Evolutionary conservation across 2,888 invertebrate species (phyloP).

Genomic region (Antitype chi): DNA sequence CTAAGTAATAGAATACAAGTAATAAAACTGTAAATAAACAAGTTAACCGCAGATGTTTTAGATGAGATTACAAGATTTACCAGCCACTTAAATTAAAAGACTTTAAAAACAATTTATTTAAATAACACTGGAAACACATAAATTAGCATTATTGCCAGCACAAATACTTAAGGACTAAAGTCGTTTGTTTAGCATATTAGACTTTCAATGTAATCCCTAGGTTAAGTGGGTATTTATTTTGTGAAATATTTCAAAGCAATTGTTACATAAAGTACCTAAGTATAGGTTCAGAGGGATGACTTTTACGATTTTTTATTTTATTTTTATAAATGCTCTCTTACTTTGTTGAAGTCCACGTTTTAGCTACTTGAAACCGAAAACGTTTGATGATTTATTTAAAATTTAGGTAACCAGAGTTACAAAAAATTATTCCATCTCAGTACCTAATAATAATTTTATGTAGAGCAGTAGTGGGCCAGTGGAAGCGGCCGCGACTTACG

Average conservation of each 20-base stretch:
- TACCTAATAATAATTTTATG: no score
- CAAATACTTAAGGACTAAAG: conserved; percentile 60
- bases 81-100: conserved; percentile 43
- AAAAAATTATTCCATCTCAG: background rate
- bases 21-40: conserved; percentile 19
- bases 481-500: no score
- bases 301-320: conserved; percentile 4
- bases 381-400: conserved; percentile 2
- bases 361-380: background rate
- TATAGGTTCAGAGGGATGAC: background rate
- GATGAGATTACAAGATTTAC: conserved; percentile 48
- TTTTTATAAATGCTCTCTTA: background rate
- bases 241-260: conserved; percentile 23
- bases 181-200: conserved; percentile 62
- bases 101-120: conserved; percentile 59
- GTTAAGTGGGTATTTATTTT: conserved; percentile 51
- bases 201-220: conserved; percentile 58
- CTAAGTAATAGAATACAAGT: conserved; percentile 6
- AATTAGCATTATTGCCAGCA: conserved; percentile 59
- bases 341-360: background rate
- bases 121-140: conserved; percentile 61
- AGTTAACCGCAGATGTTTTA: conserved; percentile 48
- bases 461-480: no score
- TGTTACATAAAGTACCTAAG: background rate
- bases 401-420: background rate